Base-by-base conservation (phyloP, 2,797 vertebrate species). In the Podarcis siculus region DNA sequence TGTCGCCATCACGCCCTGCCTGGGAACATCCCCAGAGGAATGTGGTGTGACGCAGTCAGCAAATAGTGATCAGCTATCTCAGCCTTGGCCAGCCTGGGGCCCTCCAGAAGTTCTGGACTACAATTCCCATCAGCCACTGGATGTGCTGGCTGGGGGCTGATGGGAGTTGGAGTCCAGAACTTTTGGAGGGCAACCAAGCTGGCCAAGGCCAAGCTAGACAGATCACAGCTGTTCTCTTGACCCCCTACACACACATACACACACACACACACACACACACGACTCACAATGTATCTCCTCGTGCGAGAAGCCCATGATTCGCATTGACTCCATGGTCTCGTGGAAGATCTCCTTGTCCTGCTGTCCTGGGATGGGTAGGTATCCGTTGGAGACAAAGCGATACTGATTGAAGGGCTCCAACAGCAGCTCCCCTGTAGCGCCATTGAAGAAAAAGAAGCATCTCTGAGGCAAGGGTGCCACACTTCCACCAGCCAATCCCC, bases 251-350 rank as follows among this genome's bases (percentile, higher is more conserved):
- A 42, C 10, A 75, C 25, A 7, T 17, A 25, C 0, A 0, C 10
- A 75, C 25, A 7, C 23, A 25, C 0, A 0, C 55, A 58, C 55
- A 58, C 55, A 58, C 55, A 58, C 58, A 61, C 61, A 64, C 21
- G 3, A 95, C 98, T 97, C 96, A 98, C 98, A 98, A 3, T 97
- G 87, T 39, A 95, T 97, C 93, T 99, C 98, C 61, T 99, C 98
- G 0, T 97, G 96, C 45, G 86, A 98, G 96, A 99, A 98, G 35
- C 98, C 98, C 98, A 99, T 98, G 90, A 99, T 98, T 58, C 93
- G 95, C 97, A 99, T 97, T 17, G 98, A 98, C 95, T 98, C 98
- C 98, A 98, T 97, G 0, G 98, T 99, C 96, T 99, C 98, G 12
- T 97, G 98, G 95, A 99, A 98, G 94, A 98, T 98, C 83, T 99